Conservation (phyloP, 2,113 vertebrate genomes). For the Labrus mixtus region DNA sequence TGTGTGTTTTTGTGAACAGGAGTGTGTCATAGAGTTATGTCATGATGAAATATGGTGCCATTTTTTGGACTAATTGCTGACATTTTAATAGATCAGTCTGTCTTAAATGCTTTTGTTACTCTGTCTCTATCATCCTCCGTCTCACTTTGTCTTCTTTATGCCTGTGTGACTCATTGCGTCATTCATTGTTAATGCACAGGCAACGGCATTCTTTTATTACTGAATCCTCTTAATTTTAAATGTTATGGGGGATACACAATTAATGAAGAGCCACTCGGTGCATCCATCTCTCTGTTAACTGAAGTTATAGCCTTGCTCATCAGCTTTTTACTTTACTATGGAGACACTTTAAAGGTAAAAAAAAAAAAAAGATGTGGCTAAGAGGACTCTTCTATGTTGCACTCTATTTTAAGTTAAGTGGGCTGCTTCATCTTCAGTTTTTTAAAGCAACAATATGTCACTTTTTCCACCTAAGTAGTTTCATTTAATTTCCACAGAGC, state of each 20-base stretch:
- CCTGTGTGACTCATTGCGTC: background rate
- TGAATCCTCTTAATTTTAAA: constrained; percentile 39
- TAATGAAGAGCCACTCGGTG: constrained; percentile 28
- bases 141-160: background rate
- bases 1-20: background rate
- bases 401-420: constrained; percentile 29
- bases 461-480: no score
- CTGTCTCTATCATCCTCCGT: background rate
- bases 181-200: constrained; percentile 19
- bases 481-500: no score
- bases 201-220: constrained; percentile 17
- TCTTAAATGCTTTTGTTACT: constrained; percentile 20
- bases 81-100: constrained; percentile 40
- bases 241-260: constrained; percentile 39
- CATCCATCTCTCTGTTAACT: constrained; percentile 43
- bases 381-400: constrained; percentile 20
- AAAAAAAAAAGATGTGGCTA: background rate
- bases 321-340: constrained; percentile 53
- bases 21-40: background rate
- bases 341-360: constrained; percentile 12
- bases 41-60: background rate
- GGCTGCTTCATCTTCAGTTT: constrained; percentile 10
- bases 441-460: background rate
- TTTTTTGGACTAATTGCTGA: constrained; percentile 42
- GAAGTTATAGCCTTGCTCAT: constrained; percentile 49